Conservation (phyloP, 2,797 vertebrate species). For the Erethizon dorsatum region DNA sequence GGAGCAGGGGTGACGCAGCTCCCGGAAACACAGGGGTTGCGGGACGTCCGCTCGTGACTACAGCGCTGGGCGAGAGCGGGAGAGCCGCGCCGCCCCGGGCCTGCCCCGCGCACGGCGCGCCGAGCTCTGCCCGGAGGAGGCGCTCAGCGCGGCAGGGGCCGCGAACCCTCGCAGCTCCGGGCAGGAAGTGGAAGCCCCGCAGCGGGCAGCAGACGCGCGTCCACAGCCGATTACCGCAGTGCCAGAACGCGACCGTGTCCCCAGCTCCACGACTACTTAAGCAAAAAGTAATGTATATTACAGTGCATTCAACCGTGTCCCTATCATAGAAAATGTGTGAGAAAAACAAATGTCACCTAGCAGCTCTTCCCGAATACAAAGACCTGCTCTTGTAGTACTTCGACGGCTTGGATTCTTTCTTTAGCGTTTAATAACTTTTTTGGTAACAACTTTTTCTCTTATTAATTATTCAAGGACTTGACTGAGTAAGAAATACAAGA, state of each 20-base stretch:
- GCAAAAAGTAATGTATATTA: background rate
- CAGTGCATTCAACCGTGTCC: background rate
- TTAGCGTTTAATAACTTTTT: background rate
- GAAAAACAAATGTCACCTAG: background rate
- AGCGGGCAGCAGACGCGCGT: background rate
- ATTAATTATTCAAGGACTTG: background rate
- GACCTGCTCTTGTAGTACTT: background rate
- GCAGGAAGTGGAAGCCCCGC: background rate
- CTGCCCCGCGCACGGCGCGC: background rate
- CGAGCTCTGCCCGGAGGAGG: too few species aligned
- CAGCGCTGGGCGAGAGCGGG: background rate
- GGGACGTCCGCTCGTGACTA: background rate
- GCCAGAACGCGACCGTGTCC: background rate
- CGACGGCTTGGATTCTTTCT: background rate
- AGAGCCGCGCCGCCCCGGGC: background rate
- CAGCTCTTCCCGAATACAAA: conserved; percentile 4
- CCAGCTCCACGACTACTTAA: background rate
- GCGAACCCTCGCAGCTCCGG: background rate
- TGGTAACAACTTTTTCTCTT: background rate
- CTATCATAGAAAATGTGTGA: background rate
- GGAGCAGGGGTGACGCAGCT: background rate
- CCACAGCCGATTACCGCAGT: background rate
- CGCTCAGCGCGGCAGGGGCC: background rate
- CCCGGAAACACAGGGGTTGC: background rate
- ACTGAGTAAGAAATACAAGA: conserved; percentile 44